Conservation (phyloP, 2,113 vertebrate species). For the Loxodonta africana region DNA sequence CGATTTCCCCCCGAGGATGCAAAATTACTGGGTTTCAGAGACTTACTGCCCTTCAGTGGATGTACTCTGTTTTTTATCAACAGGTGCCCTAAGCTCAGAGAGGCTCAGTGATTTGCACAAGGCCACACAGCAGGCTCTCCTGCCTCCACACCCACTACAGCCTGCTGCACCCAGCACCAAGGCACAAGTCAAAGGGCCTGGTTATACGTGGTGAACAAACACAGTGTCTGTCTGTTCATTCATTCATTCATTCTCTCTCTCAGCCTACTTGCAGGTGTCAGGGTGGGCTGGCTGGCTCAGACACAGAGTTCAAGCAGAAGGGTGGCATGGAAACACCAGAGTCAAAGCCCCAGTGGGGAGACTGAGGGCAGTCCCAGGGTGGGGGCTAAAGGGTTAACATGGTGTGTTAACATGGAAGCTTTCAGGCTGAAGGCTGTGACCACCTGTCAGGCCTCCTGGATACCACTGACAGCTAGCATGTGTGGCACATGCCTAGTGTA, state of each 20-base stretch:
- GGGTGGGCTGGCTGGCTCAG: not conserved
- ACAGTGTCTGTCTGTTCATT: not conserved
- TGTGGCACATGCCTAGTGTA: fast-evolving
- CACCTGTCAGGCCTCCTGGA: not conserved
- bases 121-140: not conserved
- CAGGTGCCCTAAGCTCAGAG: not conserved
- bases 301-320: not conserved
- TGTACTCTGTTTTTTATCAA: not conserved
- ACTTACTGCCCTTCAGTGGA: not conserved
- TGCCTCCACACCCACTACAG: not conserved
- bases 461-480: fast-evolving
- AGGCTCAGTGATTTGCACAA: not conserved
- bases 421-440: not conserved
- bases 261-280: not conserved
- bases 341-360: not conserved
- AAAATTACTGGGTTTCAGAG: not conserved
- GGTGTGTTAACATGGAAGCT: not conserved
- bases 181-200: not conserved
- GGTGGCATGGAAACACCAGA: fast-evolving
- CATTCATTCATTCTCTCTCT: not conserved
- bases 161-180: not conserved
- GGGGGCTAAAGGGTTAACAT: not conserved
- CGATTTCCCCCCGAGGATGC: not conserved
- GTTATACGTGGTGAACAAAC: not conserved
- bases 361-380: fast-evolving